phyloP scores from a whole-genome alignment of 2,113 vertebrate species.

The Tetraodon nigroviridis region DNA sequence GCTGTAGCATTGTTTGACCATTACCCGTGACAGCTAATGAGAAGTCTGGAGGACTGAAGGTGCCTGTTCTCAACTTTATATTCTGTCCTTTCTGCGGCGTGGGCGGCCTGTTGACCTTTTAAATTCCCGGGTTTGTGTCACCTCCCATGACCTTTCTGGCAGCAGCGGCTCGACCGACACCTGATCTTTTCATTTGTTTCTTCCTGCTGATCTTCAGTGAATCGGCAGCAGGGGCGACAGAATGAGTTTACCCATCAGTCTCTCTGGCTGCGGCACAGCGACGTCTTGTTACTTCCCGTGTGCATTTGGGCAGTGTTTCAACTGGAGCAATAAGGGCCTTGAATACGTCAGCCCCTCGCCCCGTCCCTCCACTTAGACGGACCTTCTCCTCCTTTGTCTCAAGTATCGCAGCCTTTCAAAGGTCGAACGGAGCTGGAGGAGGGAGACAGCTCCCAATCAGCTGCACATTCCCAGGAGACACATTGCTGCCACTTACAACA shows the following conservation, averaged over 20 bases:
- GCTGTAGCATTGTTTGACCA: constrained; percentile 13
- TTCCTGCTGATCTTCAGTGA: not conserved
- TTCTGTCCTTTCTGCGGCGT: constrained; percentile 20
- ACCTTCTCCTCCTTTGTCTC: constrained; percentile 10
- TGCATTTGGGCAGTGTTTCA: constrained; percentile 29
- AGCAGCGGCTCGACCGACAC: not conserved
- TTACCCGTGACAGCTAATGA: constrained; percentile 33
- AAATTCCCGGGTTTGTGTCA: constrained; percentile 18
- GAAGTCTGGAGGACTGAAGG: constrained; percentile 31
- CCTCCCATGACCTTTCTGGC: constrained; percentile 7
- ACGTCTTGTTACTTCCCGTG: constrained; percentile 12
- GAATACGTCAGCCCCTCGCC: constrained; percentile 24
- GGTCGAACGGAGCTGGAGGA: not conserved
- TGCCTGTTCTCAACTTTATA: constrained; percentile 20
- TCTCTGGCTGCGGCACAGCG: constrained; percentile 22
- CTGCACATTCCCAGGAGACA: constrained; percentile 32
- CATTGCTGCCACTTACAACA: constrained; percentile 20
- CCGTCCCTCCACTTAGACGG: constrained; percentile 14
- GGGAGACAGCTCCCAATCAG: not conserved
- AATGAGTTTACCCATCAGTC: constrained; percentile 14
- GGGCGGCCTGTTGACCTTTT: constrained; percentile 33
- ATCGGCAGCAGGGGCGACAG: not conserved
- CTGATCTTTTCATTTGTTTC: not conserved
- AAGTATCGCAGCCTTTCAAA: constrained; percentile 14
- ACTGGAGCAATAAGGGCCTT: constrained; percentile 42